phyloP scores from a whole-genome alignment of 2,888 invertebrate species.

The Rhagonycha lutea region DNA sequence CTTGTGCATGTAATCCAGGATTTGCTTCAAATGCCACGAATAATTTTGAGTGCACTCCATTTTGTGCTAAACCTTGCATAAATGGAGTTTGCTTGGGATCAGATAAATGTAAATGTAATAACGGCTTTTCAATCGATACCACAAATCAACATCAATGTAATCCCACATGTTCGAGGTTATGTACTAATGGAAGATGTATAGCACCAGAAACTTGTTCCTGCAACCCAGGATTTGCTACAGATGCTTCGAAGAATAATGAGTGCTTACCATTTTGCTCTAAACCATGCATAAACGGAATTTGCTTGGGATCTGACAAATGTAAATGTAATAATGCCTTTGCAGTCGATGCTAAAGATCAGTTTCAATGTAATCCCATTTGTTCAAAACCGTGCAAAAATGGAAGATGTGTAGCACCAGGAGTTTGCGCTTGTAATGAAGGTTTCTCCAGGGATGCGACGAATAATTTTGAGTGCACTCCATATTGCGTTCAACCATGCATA shows the following conservation, averaged over 20 bases:
- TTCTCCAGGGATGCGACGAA: slow-evolving; percentile 23
- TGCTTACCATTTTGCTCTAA: neutral
- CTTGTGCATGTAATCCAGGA: neutral
- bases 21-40: slow-evolving; percentile 45
- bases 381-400: slow-evolving; percentile 53
- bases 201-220: slow-evolving; percentile 54
- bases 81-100: slow-evolving; percentile 48
- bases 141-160: neutral
- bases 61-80: slow-evolving; percentile 29
- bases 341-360: slow-evolving; percentile 17
- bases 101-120: slow-evolving; percentile 49
- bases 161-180: slow-evolving; percentile 31
- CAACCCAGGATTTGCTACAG: slow-evolving; percentile 54
- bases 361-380: slow-evolving; percentile 35
- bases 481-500: slow-evolving; percentile 22
- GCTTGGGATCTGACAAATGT: slow-evolving; percentile 43
- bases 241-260: neutral
- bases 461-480: slow-evolving; percentile 44
- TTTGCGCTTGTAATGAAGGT: slow-evolving; percentile 31
- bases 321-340: slow-evolving; percentile 36
- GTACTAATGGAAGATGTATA: slow-evolving; percentile 48
- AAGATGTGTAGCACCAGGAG: slow-evolving; percentile 53
- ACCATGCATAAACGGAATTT: slow-evolving; percentile 35
- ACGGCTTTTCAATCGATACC: slow-evolving; percentile 6
- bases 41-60: neutral